Evolutionary conservation across 2,888 invertebrate genomes (phyloP).

Genomic region (Cataglyphis cursor): DNA sequence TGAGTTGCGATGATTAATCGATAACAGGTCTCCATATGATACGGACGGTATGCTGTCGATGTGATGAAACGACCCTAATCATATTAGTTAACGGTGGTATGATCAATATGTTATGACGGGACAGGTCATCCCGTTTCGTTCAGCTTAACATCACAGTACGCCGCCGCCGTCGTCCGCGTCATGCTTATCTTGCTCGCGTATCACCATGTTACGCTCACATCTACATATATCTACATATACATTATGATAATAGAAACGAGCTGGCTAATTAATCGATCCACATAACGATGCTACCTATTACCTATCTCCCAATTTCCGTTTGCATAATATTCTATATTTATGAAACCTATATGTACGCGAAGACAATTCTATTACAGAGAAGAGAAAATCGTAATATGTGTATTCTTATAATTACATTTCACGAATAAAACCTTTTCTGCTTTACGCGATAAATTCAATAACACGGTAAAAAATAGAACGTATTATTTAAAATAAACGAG

Average conservation of each 20-base stretch:
- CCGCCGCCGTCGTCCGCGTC: constrained; percentile 24
- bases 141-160: constrained; percentile 43
- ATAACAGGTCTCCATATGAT: constrained; percentile 55
- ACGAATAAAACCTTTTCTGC: neutral
- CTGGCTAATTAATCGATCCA: constrained; percentile 52
- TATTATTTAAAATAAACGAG: neutral
- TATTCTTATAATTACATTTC: constrained; percentile 9
- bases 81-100: constrained; percentile 30
- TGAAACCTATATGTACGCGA: neutral
- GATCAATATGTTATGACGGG: constrained; percentile 56
- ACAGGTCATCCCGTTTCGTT: constrained; percentile 54
- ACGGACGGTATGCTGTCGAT: constrained; percentile 40
- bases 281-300: neutral
- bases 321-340: constrained; percentile 33
- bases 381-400: neutral
- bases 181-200: constrained; percentile 47
- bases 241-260: constrained; percentile 48
- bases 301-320: constrained; percentile 37
- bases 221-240: constrained; percentile 41
- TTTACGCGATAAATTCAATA: neutral
- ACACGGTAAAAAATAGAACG: neutral
- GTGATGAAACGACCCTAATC: constrained; percentile 53
- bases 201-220: constrained; percentile 38
- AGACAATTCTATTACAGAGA: neutral
- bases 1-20: constrained; percentile 69